A percentile compares a stretch with the other conserved stretches of the same genome.
These are phyloP conservation scores for Rhagoletis pomonella DNA, from an alignment of 1,140 invertebrate genomes.

Conservation along the genomic window DNA sequence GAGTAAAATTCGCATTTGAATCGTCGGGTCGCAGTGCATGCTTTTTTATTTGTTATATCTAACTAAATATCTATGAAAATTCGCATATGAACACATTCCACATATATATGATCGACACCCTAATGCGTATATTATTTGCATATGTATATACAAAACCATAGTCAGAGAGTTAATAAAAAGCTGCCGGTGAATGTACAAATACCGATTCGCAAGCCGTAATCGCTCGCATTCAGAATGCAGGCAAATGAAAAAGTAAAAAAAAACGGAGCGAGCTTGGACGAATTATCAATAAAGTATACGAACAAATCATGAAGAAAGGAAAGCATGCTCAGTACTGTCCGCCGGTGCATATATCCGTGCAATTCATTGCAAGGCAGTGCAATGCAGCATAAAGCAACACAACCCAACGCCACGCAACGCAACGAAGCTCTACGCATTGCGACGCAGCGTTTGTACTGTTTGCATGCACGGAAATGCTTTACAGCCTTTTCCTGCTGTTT, in stretches of 20 bases:
- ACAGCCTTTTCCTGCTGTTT: conserved; percentile 50
- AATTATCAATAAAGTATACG: conserved; percentile 45
- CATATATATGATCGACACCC: too few species aligned
- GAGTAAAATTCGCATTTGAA: too few species aligned
- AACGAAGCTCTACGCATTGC: not conserved
- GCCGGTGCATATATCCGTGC: conserved; percentile 5
- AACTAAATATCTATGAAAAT: too few species aligned
- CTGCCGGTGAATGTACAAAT: not conserved
- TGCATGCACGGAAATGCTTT: conserved; percentile 37
- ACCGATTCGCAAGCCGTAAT: not conserved
- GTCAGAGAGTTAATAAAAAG: not conserved
- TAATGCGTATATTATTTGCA: not conserved
- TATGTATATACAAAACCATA: not conserved
- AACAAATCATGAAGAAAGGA: conserved; percentile 49
- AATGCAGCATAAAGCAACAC: not conserved
- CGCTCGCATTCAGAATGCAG: not conserved
- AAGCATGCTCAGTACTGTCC: not conserved
- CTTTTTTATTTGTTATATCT: too few species aligned
- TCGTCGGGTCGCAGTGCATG: too few species aligned
- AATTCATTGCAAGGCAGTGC: not conserved
- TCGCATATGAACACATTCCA: too few species aligned
- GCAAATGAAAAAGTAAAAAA: not conserved
- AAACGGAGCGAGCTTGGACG: not conserved
- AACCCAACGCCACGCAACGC: not conserved
- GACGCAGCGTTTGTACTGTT: not conserved